phyloP scores from a whole-genome alignment of 2,113 vertebrate genomes.

The Anolis sagrei region DNA sequence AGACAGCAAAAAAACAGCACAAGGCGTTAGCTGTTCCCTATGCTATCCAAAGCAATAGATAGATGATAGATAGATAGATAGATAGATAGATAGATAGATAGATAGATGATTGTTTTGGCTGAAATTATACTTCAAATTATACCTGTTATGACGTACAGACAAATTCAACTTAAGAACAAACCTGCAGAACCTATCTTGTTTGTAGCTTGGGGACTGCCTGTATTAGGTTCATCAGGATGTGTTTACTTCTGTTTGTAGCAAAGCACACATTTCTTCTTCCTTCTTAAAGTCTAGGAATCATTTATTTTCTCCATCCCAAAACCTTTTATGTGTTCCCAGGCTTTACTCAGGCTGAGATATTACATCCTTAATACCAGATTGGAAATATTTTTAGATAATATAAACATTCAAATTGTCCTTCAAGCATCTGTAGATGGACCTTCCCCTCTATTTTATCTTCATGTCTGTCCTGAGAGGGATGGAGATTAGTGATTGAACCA shows the following conservation, averaged over 20 bases:
- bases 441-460: background rate
- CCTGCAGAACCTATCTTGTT: too few species aligned
- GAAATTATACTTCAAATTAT: too few species aligned
- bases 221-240: background rate
- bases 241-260: background rate
- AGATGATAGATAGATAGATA: too few species aligned
- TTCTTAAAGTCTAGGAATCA: background rate
- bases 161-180: too few species aligned
- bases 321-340: background rate
- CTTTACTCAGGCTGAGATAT: background rate
- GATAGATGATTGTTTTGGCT: too few species aligned
- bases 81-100: too few species aligned
- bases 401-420: background rate
- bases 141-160: too few species aligned
- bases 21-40: too few species aligned
- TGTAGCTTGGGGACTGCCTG: background rate
- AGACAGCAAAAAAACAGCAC: too few species aligned
- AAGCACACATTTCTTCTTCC: background rate
- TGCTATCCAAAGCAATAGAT: too few species aligned
- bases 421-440: background rate
- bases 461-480: background rate
- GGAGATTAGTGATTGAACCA: background rate
- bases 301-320: too few species aligned
- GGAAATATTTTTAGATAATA: background rate
- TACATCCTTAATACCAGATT: background rate